Conservation (phyloP, 2,113 vertebrate species). For the Mus spicilegus region DNA sequence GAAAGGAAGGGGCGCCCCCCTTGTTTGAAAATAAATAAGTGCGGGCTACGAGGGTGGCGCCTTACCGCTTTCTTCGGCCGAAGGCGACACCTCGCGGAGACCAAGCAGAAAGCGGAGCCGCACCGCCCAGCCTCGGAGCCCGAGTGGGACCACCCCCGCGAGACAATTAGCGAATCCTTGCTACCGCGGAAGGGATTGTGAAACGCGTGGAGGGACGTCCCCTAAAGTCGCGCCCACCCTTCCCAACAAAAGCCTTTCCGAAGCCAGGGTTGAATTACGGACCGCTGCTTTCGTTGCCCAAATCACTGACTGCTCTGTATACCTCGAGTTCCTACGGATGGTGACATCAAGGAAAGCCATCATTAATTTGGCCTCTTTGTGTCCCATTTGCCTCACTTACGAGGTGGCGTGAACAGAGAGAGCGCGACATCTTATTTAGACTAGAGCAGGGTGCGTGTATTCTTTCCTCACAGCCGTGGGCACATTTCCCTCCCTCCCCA, state of each 20-base stretch:
- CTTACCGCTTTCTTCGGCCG: conserved; percentile 72
- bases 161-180: not conserved
- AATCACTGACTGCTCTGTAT: not conserved
- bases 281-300: not conserved
- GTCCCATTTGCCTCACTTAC: not conserved
- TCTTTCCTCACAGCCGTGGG: not conserved
- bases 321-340: not conserved
- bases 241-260: not conserved
- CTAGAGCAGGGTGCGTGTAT: not conserved
- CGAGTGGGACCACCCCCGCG: not conserved
- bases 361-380: not conserved
- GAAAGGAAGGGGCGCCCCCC: conserved; percentile 70
- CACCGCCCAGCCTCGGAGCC: not conserved
- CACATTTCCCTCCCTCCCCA: too few relatives aligned
- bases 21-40: conserved; percentile 69
- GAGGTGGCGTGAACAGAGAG: not conserved
- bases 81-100: conserved; percentile 88
- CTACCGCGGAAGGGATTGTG: not conserved
- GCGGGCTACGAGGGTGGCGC: conserved; percentile 68
- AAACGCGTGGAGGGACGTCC: not conserved
- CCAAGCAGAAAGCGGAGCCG: conserved; percentile 50
- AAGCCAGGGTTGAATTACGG: not conserved
- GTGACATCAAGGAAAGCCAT: not conserved
- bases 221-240: not conserved
- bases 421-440: not conserved